Evolutionary conservation across 2,888 invertebrate genomes (phyloP).

Genomic region (Isotomurus palustris): DNA sequence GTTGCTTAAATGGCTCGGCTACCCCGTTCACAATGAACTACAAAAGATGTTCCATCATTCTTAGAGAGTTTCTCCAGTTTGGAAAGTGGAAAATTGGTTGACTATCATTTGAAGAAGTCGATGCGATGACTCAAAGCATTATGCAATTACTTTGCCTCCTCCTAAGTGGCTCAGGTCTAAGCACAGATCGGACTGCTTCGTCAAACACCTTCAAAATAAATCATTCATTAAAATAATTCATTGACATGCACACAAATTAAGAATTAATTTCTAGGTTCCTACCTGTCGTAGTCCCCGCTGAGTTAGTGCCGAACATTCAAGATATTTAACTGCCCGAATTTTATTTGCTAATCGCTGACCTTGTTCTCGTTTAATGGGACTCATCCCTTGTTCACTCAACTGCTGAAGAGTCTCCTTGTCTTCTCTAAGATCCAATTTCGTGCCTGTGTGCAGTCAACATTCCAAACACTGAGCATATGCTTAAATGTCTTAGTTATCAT

Average conservation of each 20-base stretch:
- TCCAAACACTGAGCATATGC: too few species aligned
- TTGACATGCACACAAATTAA: background rate
- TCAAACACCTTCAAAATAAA: conserved; percentile 77
- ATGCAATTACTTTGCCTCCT: conserved; percentile 83
- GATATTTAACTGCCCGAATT: conserved; percentile 96
- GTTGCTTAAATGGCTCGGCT: too few species aligned
- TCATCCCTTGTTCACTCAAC: conserved; percentile 87
- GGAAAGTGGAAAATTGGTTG: too few species aligned
- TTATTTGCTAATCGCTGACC: conserved; percentile 97
- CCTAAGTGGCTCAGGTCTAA: conserved; percentile 94
- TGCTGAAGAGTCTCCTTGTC: conserved; percentile 91
- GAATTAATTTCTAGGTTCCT: conserved; percentile 9
- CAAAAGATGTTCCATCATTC: too few species aligned
- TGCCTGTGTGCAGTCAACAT: conserved; percentile 60
- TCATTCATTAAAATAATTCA: background rate
- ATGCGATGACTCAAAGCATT: too few species aligned
- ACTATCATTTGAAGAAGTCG: too few species aligned
- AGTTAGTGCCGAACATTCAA: conserved; percentile 98
- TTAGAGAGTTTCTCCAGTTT: too few species aligned
- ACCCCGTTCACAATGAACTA: too few species aligned
- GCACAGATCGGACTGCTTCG: conserved; percentile 94
- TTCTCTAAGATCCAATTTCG: conserved; percentile 97
- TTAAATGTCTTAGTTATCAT: too few species aligned
- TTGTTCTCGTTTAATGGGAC: conserved; percentile 94
- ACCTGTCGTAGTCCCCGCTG: conserved; percentile 93